Percentiles rank a stretch among this genome's conserved stretches.
Evolutionary conservation across 2,113 vertebrate species (phyloP).

Genomic region (Meles meles): DNA sequence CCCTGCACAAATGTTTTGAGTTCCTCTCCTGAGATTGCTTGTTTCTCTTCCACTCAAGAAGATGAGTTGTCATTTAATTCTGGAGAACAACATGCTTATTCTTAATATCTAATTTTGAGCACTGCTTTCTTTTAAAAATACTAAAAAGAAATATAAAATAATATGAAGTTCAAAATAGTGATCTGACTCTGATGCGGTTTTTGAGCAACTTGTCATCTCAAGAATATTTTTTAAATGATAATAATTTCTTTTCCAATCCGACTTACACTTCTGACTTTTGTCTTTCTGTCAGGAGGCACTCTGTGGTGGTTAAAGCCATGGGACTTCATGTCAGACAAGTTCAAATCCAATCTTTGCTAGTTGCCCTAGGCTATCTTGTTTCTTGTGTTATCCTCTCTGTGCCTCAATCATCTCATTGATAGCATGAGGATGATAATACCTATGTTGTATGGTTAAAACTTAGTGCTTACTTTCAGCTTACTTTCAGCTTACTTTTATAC

Average conservation of each 20-base stretch:
- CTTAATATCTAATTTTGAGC: neutral
- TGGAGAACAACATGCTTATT: neutral
- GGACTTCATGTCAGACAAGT: neutral
- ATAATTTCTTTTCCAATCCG: neutral
- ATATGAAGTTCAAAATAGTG: neutral
- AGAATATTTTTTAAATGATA: neutral
- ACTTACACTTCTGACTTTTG: neutral
- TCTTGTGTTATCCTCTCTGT: neutral
- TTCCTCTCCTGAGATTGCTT: neutral
- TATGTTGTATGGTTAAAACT: neutral
- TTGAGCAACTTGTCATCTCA: neutral
- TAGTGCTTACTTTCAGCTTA: neutral
- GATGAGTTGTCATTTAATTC: neutral
- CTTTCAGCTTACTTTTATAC: neutral
- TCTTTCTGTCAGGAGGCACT: neutral
- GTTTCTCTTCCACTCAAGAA: neutral
- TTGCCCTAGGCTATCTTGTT: neutral
- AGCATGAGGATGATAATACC: neutral
- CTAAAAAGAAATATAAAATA: neutral
- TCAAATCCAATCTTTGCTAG: neutral
- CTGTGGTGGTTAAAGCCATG: neutral
- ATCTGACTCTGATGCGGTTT: neutral
- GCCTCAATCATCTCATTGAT: neutral
- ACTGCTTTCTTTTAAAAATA: neutral
- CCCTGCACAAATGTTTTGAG: neutral